These are phyloP conservation scores for Amblyteles armatorius DNA, from an alignment of 2,888 invertebrate genomes.

Conservation along the genomic window DNA sequence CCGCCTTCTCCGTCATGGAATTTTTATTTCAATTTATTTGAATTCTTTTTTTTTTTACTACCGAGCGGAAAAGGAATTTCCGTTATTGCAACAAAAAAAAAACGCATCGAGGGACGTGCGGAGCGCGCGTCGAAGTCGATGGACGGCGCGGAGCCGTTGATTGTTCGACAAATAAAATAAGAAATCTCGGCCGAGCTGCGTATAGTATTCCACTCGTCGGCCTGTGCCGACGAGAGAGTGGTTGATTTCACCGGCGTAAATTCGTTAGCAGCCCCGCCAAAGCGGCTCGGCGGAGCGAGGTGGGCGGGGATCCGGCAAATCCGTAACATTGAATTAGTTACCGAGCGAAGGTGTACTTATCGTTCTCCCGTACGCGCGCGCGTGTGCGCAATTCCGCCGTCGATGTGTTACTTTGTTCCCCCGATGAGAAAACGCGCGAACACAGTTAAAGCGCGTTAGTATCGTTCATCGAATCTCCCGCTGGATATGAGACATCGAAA, in stretches of 20 bases:
- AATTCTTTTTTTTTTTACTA: slow-evolving; percentile 23
- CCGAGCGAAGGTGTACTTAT: slow-evolving; percentile 21
- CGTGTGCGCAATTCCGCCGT: not conserved
- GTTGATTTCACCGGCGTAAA: slow-evolving; percentile 16
- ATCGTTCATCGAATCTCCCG: slow-evolving; percentile 38
- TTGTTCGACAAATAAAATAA: slow-evolving; percentile 6
- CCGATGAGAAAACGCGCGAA: not conserved
- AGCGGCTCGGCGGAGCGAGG: not conserved
- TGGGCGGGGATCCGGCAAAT: slow-evolving; percentile 25
- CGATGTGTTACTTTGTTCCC: not conserved
- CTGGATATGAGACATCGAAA: not conserved
- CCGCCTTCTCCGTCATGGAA: not conserved
- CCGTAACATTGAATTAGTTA: slow-evolving; percentile 33
- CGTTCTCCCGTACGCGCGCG: not conserved
- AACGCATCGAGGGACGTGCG: not conserved
- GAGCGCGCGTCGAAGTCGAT: not conserved
- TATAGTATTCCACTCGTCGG: not conserved
- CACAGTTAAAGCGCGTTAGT: not conserved
- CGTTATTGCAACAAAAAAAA: not conserved
- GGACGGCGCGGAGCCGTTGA: not conserved
- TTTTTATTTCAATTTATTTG: not conserved
- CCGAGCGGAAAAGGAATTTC: slow-evolving; percentile 1
- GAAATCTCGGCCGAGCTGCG: slow-evolving; percentile 6
- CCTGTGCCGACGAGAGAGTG: not conserved
- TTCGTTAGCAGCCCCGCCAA: not conserved